Evolutionary conservation across 2,797 vertebrate species (phyloP), one percentile per base, ranked within the genome.

Genomic region (Buceros bicornis): DNA sequence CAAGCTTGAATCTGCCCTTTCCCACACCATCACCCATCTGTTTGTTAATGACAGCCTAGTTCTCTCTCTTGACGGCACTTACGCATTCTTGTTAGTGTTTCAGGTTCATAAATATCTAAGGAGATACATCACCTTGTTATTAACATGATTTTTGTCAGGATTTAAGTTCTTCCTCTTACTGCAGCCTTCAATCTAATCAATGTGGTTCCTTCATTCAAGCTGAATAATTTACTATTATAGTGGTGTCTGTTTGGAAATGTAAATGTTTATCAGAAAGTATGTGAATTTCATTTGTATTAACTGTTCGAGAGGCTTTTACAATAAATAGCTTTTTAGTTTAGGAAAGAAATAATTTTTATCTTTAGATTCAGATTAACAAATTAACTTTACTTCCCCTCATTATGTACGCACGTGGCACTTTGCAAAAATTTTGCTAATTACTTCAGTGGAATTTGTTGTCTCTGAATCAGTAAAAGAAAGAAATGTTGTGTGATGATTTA

Each of bases 341-440:
- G 61, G 17, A 35, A 65, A 90, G 19, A 65, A 89, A 43, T 83
- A 0, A 4, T 42, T 92, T 94, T 67, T 53, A 8, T 91, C 69
- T 91, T 87, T 43, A 40, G 31, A 66, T 6, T 82, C 12, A 26
- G 31, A 37, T 35, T 67, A 35, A 71, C 42, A 73, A 70, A 84
- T 65, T 82, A 79, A 61, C 78, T 86, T 67, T 11, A 62, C 56
- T 74, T 86, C 6, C 33, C 37, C 5, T 33, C 40, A 5, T 89
- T 87, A 51, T 20, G 61, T 62, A 50, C 0, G 0, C 13, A 28
- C 0, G 0, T 0, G 0, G 9, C 72, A 62, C 47, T 90, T 95
- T 62, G 64, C 25, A 81, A 15, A 89, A 91, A 50, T 93, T 87
- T 70, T 93, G 42, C 48, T 90, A 47, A 53, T 89, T 90, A 57